phyloP scores from a whole-genome alignment of 92 coral and sea anemone species.

The Nematostella vectensis region DNA sequence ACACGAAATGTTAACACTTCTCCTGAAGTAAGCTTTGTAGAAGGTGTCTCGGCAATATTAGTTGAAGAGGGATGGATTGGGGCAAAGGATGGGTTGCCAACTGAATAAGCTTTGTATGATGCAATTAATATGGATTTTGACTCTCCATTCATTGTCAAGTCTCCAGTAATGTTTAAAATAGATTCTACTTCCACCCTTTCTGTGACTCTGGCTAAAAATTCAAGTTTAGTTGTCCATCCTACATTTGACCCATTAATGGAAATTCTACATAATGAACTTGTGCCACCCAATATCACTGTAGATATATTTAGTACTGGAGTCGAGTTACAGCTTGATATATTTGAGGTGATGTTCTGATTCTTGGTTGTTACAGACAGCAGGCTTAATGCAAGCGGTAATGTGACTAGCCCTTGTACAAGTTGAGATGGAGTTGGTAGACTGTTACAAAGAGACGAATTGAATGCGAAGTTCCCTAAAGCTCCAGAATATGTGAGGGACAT shows the following conservation, averaged over 20 bases:
- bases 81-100: constrained; percentile 23
- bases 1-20: constrained; percentile 46
- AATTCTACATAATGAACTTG: constrained; percentile 5
- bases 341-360: constrained; percentile 18
- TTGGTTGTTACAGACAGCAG: constrained; percentile 17
- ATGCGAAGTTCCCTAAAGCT: constrained; percentile 20
- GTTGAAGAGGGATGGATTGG: constrained; percentile 27
- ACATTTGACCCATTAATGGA: constrained; percentile 44
- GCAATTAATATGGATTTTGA: constrained; percentile 28
- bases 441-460: constrained; percentile 50
- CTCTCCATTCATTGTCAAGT: constrained; percentile 26
- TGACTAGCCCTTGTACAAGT: constrained; percentile 30
- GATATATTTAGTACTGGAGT: constrained; percentile 30
- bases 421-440: constrained; percentile 14
- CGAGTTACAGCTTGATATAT: constrained; percentile 44
- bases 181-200: constrained; percentile 44
- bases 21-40: constrained; percentile 34
- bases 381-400: constrained; percentile 45
- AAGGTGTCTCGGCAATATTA: constrained; percentile 47
- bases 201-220: constrained; percentile 29
- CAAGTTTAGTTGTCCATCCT: constrained; percentile 53
- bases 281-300: not conserved
- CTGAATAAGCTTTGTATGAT: constrained; percentile 26
- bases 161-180: constrained; percentile 41
- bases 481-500: constrained; percentile 37